These are phyloP conservation scores for Synanthedon formicaeformis DNA, from an alignment of 2,888 invertebrate species.

Conservation along the genomic window DNA sequence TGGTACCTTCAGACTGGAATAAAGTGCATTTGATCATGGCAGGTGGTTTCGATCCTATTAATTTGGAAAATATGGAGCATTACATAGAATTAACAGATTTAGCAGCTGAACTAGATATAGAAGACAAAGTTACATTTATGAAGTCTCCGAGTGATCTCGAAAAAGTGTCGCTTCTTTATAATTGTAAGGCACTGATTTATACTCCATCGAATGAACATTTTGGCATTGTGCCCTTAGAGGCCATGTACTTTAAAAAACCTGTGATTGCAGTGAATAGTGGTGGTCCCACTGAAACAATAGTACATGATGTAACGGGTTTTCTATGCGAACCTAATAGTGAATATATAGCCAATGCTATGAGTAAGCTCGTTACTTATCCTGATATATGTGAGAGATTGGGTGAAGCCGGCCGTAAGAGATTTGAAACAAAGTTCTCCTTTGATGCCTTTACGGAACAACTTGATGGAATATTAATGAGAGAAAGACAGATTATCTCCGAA, in stretches of 20 bases:
- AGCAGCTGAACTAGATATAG: constrained; percentile 73
- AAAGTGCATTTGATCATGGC: constrained; percentile 89
- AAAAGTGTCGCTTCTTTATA: constrained; percentile 84
- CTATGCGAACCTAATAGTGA: constrained; percentile 77
- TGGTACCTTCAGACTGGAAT: constrained; percentile 71
- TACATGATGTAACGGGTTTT: constrained; percentile 83
- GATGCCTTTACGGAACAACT: constrained; percentile 80
- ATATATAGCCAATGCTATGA: constrained; percentile 84
- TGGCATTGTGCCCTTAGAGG: constrained; percentile 98
- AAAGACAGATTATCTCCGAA: constrained; percentile 53
- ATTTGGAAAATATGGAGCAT: constrained; percentile 88
- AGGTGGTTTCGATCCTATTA: constrained; percentile 94
- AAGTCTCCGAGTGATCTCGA: constrained; percentile 88
- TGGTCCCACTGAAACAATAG: constrained; percentile 94
- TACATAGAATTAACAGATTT: constrained; percentile 80
- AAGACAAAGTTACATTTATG: constrained; percentile 83
- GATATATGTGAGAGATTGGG: constrained; percentile 77
- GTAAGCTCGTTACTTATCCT: constrained; percentile 73
- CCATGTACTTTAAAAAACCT: constrained; percentile 93
- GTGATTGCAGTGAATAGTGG: constrained; percentile 96
- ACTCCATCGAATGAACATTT: constrained; percentile 98
- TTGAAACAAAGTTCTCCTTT: constrained; percentile 86
- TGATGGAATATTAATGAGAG: constrained; percentile 63
- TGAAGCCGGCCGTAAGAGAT: constrained; percentile 78
- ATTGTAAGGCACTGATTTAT: constrained; percentile 86